Base-by-base conservation (phyloP, 2,113 vertebrate species). In the Eptesicus fuscus region DNA sequence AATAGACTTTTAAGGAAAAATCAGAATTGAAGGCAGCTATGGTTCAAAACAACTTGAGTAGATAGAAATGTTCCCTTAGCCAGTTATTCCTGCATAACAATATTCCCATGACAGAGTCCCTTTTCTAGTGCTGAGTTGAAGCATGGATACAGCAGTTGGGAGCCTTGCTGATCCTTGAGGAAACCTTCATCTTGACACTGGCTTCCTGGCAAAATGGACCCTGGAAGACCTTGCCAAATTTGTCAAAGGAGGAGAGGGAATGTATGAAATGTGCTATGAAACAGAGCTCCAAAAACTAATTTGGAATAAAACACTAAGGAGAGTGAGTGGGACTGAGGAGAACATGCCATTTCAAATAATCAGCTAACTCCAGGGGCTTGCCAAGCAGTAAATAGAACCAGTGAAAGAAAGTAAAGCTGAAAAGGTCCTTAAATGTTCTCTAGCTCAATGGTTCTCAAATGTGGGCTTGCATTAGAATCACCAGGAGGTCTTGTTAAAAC, bases 201-300 rank as follows among this genome's bases (percentile, higher is more conserved):
- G 23, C 22, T 53, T 77, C 13, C 25, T 86, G 23, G 51, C 11
- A 82, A 79, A 80, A 69, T 71, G 10, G 20, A 44, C 22, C 9
- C 59, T 95, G 95, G 56, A 95, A n/a, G n/a, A n/a, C 18, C 70
- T 91, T 87, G 22, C 11, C 44, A 92, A 70, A 74, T 16, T 5
- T 82, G 30, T 3, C 67, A 69, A 69, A 89, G 40, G 40, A 96
- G 22, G 22, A 82, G n/a, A 84, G 37, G n/a, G 22, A 13, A 18
- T 51, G 3, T 61, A 69, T 74, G 20, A 89, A 89, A 93, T 78
- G 13, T 77, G 17, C 30, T 94, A 22, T 67, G 42, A 85, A 40
- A 95, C 32, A 89, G 96, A 95, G 85, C 77, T 18, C 8, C 97
- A 85, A 96, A 98, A 97, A 89, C 49, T 79, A 91, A 73, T 63